phyloP scores from a whole-genome alignment of 2,113 vertebrate genomes.

The Penelope pileata region DNA sequence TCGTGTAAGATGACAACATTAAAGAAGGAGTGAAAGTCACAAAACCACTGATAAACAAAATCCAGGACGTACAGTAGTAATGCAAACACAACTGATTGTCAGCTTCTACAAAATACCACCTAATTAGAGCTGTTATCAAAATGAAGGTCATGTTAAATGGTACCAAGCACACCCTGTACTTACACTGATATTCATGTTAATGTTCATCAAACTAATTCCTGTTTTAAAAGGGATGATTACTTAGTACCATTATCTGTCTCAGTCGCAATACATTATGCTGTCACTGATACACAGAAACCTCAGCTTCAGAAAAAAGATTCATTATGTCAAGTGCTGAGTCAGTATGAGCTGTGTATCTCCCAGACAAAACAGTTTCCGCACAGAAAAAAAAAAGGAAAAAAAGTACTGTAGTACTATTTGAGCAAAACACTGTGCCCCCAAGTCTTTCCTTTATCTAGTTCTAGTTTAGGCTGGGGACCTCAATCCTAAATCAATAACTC shows the following conservation, averaged over 20 bases:
- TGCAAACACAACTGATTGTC: neutral
- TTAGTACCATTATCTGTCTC: conserved; percentile 62
- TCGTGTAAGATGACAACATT: neutral
- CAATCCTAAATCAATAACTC: conserved; percentile 1
- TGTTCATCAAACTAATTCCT: conserved; percentile 72
- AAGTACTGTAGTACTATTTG: neutral
- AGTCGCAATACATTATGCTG: conserved; percentile 48
- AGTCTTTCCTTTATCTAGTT: neutral
- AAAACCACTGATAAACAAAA: neutral
- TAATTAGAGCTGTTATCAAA: conserved; percentile 63
- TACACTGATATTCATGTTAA: conserved; percentile 66
- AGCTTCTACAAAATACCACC: neutral
- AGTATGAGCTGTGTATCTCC: conserved; percentile 8
- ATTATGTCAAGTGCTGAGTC: conserved; percentile 53
- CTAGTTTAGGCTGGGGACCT: neutral
- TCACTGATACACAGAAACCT: conserved; percentile 61
- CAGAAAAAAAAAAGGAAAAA: neutral
- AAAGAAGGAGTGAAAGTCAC: neutral
- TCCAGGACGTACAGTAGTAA: neutral
- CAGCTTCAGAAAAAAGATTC: conserved; percentile 60
- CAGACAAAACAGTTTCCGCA: neutral
- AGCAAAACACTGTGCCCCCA: neutral
- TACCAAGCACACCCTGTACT: conserved; percentile 61
- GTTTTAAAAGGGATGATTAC: conserved; percentile 65
- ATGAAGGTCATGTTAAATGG: conserved; percentile 67